Evolutionary conservation across 2,888 invertebrate genomes (phyloP), one percentile per base, ranked within the genome.

Genomic region (Drosophila yooni): DNA sequence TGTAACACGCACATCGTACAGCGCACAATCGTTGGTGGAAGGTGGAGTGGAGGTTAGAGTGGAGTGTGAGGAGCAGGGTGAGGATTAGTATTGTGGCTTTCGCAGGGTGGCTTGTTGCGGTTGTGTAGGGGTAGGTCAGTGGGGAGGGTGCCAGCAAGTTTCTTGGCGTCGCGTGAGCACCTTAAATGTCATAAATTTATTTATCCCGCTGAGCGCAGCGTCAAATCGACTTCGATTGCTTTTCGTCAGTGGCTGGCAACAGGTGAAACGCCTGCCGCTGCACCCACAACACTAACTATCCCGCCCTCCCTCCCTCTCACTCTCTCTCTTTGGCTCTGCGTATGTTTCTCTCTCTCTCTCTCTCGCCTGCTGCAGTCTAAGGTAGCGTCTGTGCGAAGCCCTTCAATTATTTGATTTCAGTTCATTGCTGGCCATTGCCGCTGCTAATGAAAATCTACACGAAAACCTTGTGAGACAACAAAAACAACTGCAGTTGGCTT

Each of bases 181-280:
- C 89, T 82, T 87, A 89, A 89, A 87, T 87, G 82, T 79, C 73
- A 84, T 79, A 87, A 70, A 89, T 88, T 86, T 90, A 74, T 85
- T 85, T 87, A 70, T 74, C 90, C 90, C 78, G 83, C 82, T 74
- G 89, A 62, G 72, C 76, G 64, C 61, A 70, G 70, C 70, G 69
- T 54, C 70, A 74, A 84, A 76, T 82, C 70, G 90, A 86, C 75
- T 85, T 90, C 89, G 84, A 85, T 89, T 89, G 89, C 89, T 84
- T 81, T 77, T 50, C 52, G 53, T 51, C 18, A 43, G 10, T 56
- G 31, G 60, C 53, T 70, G 53, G 84, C 84, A 85, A 85, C 84
- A 85, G 84, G 84, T 85, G 79, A 74, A 61, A 53, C n/a, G 11
- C 29, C 13, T 29, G 46, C 21, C 46, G 25, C 21, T 25, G 18